A percentile compares a stretch with the other conserved stretches of the same genome.
These are phyloP conservation scores for Sminthurinus signatus DNA, from an alignment of 1,140 invertebrate species.

Conservation along the genomic window DNA sequence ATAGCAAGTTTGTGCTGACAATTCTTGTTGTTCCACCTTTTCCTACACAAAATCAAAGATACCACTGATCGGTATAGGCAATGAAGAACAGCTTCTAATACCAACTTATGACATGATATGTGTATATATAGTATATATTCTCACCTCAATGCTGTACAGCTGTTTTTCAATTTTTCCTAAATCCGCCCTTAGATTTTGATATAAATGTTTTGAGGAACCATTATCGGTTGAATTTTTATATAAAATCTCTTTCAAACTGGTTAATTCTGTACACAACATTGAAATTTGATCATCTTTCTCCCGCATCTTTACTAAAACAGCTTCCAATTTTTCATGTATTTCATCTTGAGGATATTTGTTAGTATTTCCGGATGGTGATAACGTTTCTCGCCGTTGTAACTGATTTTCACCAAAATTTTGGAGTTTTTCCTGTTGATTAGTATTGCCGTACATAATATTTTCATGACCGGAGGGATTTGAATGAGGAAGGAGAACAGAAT, in stretches of 20 bases:
- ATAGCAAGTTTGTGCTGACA: background rate
- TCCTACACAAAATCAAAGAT: background rate
- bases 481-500: too few species aligned
- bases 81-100: background rate
- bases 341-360: too few species aligned
- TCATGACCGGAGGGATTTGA: too few species aligned
- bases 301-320: background rate
- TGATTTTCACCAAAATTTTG: too few species aligned
- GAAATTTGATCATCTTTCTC: background rate
- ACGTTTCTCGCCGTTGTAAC: too few species aligned
- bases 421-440: too few species aligned
- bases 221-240: background rate
- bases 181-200: background rate
- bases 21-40: background rate
- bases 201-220: background rate
- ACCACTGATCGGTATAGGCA: background rate
- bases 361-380: too few species aligned
- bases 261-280: background rate
- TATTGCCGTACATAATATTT: too few species aligned
- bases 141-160: constrained; percentile 6
- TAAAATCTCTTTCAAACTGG: background rate
- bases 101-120: background rate
- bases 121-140: background rate
- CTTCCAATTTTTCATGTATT: background rate
- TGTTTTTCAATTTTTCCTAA: background rate